Conservation (phyloP, 2,113 vertebrate species). For the Salvelinus fontinalis region DNA sequence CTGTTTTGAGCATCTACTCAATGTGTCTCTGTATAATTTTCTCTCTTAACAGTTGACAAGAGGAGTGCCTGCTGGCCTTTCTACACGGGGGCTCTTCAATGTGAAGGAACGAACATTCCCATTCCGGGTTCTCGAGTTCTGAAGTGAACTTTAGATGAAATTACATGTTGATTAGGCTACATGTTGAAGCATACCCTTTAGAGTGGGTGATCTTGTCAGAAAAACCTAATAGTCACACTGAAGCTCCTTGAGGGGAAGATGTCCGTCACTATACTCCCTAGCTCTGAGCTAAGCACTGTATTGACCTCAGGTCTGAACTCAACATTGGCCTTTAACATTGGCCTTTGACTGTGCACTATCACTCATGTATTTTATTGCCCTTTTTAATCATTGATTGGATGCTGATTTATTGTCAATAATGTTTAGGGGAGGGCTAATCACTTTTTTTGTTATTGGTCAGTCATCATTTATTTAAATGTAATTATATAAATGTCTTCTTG, state of each 20-base stretch:
- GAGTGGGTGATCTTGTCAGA: too few relatives aligned
- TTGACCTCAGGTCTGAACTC: not conserved
- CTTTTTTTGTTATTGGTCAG: not conserved
- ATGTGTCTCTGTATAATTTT: not conserved
- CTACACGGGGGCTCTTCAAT: not conserved
- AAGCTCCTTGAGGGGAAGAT: too few relatives aligned
- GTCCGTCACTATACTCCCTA: too few relatives aligned
- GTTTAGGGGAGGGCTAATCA: not conserved
- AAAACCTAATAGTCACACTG: too few relatives aligned
- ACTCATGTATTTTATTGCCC: not conserved
- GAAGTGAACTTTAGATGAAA: not conserved
- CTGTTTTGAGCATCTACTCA: not conserved
- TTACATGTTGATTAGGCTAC: not conserved
- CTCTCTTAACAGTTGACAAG: not conserved
- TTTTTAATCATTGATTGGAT: not conserved
- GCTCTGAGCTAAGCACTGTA: not conserved
- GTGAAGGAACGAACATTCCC: not conserved
- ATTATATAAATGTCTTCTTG: too few relatives aligned
- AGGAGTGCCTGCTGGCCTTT: not conserved
- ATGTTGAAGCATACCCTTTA: too few relatives aligned
- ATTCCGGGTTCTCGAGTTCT: not conserved
- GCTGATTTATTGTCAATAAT: constrained; percentile 1
- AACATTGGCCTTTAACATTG: not conserved
- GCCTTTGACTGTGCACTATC: not conserved
- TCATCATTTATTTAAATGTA: not conserved